A percentile compares a stretch with the other conserved stretches of the same genome.
Evolutionary conservation across 2,888 invertebrate genomes (phyloP).

Genomic region (Amaurobius ferox): DNA sequence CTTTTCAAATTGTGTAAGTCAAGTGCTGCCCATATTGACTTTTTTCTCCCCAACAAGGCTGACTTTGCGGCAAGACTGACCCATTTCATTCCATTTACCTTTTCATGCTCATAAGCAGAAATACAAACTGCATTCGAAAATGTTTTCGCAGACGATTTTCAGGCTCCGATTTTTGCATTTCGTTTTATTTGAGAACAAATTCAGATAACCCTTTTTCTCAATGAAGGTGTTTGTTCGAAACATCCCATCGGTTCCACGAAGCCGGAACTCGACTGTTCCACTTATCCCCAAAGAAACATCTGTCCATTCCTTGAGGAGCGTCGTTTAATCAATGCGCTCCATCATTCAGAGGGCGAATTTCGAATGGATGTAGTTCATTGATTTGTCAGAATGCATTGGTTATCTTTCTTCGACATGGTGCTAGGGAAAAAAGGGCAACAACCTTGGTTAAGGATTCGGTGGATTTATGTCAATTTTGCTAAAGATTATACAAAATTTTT

Average conservation of each 20-base stretch:
- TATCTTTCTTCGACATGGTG: neutral
- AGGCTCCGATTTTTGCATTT: no score
- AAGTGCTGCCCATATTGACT: no score
- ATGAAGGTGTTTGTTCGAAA: neutral
- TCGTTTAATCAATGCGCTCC: neutral
- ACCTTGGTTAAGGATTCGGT: no score
- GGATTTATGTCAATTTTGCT: no score
- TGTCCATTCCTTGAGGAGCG: neutral
- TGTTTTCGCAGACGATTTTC: no score
- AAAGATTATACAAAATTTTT: no score
- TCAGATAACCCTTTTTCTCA: neutral
- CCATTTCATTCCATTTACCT: no score
- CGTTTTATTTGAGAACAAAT: neutral
- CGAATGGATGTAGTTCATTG: neutral
- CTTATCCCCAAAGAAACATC: neutral
- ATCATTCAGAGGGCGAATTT: neutral
- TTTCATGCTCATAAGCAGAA: no score
- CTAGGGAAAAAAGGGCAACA: neutral
- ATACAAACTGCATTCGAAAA: no score
- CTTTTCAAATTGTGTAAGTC: no score
- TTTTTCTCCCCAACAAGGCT: no score
- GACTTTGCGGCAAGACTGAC: no score
- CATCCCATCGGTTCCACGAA: neutral
- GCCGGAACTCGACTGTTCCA: neutral
- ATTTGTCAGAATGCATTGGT: conserved; percentile 3